These are phyloP conservation scores for Thera britannica DNA, from an alignment of 2,888 invertebrate genomes.

Conservation along the genomic window DNA sequence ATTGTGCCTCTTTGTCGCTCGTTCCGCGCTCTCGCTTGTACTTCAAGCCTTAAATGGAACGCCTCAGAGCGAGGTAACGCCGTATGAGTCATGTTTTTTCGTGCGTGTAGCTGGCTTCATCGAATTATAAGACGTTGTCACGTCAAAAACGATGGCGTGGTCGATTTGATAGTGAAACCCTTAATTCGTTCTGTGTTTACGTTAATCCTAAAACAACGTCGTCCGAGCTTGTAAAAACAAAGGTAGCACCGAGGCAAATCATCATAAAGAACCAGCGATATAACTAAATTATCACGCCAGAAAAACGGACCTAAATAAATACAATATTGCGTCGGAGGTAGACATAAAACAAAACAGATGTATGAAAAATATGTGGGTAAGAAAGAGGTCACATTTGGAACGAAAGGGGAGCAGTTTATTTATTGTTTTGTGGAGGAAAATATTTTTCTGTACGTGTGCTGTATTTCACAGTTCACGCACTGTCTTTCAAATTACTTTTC, in stretches of 20 bases:
- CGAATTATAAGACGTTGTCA: no score
- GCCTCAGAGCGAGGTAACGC: no score
- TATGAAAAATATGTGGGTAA: conserved; percentile 44
- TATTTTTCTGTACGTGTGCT: conserved; percentile 30
- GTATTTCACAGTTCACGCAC: conserved; percentile 27
- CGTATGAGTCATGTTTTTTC: no score
- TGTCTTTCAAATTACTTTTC: conserved; percentile 4
- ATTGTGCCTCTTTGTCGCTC: no score
- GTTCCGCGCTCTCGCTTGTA: no score
- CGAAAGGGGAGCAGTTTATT: conserved; percentile 55
- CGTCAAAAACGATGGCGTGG: no score
- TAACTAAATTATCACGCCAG: conserved; percentile 46
- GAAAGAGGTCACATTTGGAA: conserved; percentile 55
- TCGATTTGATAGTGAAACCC: neutral
- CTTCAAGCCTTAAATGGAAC: no score
- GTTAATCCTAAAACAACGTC: neutral
- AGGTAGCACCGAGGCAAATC: conserved; percentile 1
- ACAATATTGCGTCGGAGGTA: conserved; percentile 35
- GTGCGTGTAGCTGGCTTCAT: no score
- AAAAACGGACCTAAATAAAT: conserved; percentile 47
- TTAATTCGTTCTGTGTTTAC: neutral
- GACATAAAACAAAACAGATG: conserved; percentile 37
- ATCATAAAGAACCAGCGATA: conserved; percentile 4
- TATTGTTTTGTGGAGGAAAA: conserved; percentile 43
- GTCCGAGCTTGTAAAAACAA: neutral